A percentile compares a stretch with the other conserved stretches of the same genome.
phyloP scores from a whole-genome alignment of 1,140 invertebrate genomes.

The Drosophila prosaltans region DNA sequence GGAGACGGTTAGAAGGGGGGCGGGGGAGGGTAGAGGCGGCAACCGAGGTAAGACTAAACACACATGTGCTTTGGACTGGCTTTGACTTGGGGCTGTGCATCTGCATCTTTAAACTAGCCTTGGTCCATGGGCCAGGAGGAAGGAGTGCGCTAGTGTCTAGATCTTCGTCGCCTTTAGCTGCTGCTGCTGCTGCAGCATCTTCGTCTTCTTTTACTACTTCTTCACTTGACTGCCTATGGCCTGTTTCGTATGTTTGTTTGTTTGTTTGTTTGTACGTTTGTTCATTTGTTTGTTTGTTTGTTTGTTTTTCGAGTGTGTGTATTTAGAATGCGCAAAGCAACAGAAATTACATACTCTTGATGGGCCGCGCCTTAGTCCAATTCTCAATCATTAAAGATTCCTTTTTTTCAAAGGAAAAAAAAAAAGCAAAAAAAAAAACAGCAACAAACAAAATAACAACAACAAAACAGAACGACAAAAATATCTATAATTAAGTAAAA shows the following conservation, averaged over 20 bases:
- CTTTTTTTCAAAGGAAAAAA: conserved; percentile 20
- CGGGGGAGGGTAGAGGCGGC: not conserved
- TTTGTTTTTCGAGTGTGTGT: conserved; percentile 61
- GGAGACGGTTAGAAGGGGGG: not conserved
- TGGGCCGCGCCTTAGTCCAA: conserved; percentile 71
- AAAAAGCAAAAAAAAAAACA: conserved; percentile 31
- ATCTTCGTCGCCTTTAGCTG: conserved; percentile 26
- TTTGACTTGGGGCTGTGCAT: conserved; percentile 19
- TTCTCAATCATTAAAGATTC: conserved; percentile 46
- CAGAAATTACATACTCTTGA: conserved; percentile 71
- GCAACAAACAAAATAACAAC: not conserved
- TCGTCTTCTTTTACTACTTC: conserved; percentile 74
- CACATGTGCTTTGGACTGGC: conserved; percentile 54
- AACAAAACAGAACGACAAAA: conserved; percentile 29
- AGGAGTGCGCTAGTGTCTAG: conserved; percentile 10
- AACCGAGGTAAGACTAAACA: conserved; percentile 25
- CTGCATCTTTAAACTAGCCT: conserved; percentile 34
- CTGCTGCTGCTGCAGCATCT: conserved; percentile 43
- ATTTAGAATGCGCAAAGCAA: conserved; percentile 67
- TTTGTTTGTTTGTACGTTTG: conserved; percentile 56
- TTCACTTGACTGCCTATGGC: conserved; percentile 24
- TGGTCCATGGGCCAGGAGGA: conserved; percentile 18
- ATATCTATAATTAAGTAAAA: conserved; percentile 42
- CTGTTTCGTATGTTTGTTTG: conserved; percentile 33
- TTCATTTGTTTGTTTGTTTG: conserved; percentile 72